These are phyloP conservation scores for Pseudococcus viburni DNA, from an alignment of 2,888 invertebrate genomes.

Conservation along the genomic window DNA sequence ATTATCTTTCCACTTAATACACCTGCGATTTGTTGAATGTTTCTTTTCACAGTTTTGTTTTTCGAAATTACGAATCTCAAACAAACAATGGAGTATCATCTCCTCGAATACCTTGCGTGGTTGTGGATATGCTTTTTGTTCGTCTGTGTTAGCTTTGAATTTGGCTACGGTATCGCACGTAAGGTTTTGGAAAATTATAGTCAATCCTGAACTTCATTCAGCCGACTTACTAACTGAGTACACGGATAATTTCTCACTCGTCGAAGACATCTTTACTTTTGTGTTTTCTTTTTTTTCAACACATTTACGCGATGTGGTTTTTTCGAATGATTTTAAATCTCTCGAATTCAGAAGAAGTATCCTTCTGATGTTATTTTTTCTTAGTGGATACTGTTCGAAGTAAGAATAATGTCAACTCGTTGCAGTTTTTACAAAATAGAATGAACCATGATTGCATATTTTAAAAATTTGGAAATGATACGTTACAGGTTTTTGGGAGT, in stretches of 20 bases:
- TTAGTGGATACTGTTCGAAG: neutral
- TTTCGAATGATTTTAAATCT: neutral
- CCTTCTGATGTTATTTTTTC: neutral
- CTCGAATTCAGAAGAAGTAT: neutral
- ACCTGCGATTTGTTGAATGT: neutral
- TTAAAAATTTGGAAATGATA: neutral
- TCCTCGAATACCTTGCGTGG: neutral
- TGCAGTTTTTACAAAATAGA: too few species aligned
- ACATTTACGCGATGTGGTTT: neutral
- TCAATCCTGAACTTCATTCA: neutral
- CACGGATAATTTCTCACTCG: neutral
- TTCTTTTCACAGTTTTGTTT: slow-evolving; percentile 1
- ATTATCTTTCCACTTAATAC: too few species aligned
- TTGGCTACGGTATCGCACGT: neutral
- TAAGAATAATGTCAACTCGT: neutral
- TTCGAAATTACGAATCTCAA: neutral
- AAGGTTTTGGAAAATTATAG: neutral
- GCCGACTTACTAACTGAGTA: neutral
- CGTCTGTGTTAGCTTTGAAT: neutral
- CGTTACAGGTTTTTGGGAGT: slow-evolving; percentile 17
- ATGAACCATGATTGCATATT: too few species aligned
- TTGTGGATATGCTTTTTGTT: neutral
- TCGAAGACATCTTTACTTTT: slow-evolving; percentile 30
- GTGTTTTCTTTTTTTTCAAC: neutral
- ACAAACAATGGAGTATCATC: neutral